These are phyloP conservation scores for Mya arenaria DNA, from an alignment of 1,140 invertebrate species.

Conservation along the genomic window DNA sequence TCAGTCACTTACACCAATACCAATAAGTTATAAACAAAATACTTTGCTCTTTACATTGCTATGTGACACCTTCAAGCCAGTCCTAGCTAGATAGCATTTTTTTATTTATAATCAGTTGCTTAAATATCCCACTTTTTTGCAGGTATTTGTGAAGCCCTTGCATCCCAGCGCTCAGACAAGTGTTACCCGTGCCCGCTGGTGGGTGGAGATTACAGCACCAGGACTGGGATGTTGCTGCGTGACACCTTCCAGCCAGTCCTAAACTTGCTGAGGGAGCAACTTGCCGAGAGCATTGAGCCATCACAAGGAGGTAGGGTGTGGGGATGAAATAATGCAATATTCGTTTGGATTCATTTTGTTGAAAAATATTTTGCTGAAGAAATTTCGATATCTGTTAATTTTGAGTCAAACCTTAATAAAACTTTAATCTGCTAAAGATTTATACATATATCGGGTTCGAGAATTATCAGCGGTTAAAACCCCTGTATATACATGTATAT, in stretches of 20 bases:
- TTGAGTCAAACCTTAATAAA: too few species aligned
- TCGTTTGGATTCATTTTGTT: neutral
- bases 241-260: conserved; percentile 73
- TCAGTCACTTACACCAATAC: too few species aligned
- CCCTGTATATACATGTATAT: too few species aligned
- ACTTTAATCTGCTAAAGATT: too few species aligned
- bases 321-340: neutral
- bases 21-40: too few species aligned
- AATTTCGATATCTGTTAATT: neutral
- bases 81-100: neutral
- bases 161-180: conserved; percentile 70
- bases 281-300: conserved; percentile 57
- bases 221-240: conserved; percentile 71
- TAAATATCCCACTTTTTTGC: conserved; percentile 36
- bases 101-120: neutral
- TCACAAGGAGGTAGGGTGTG: conserved; percentile 51
- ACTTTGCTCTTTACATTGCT: too few species aligned
- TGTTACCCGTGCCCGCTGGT: conserved; percentile 74
- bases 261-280: conserved; percentile 67
- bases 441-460: too few species aligned
- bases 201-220: conserved; percentile 72
- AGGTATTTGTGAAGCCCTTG: conserved; percentile 71
- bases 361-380: neutral
- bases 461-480: too few species aligned
- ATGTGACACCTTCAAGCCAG: too few species aligned